Evolutionary conservation across 2,113 vertebrate genomes (phyloP).

Genomic region (Heteronetta atricapilla): DNA sequence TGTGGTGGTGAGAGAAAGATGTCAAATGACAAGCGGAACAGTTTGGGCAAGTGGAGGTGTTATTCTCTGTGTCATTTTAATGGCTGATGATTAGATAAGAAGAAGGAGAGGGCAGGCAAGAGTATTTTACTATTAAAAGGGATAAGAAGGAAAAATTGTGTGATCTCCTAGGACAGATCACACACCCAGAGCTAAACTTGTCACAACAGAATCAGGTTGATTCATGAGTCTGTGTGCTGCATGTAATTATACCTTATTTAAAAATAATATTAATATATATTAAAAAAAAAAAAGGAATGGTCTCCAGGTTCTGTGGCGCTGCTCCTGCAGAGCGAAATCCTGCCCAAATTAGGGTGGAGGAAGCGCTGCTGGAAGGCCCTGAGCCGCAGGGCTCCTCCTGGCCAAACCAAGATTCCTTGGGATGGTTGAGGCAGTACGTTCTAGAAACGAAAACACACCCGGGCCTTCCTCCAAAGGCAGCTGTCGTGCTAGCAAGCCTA

Average conservation of each 20-base stretch:
- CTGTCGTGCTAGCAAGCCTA: neutral
- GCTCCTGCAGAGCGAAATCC: neutral
- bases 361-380: neutral
- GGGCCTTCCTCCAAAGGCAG: conserved; percentile 17
- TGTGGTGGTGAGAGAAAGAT: neutral
- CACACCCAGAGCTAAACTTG: conserved; percentile 35
- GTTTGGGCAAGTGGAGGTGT: conserved; percentile 16
- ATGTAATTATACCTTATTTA: conserved; percentile 3
- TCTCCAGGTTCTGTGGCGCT: neutral
- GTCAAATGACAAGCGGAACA: conserved; percentile 2
- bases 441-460: neutral
- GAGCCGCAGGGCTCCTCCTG: neutral
- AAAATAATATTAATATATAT: neutral
- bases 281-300: neutral
- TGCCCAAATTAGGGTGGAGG: conserved; percentile 35
- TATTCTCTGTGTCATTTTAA: neutral
- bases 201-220: conserved; percentile 55
- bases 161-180: conserved; percentile 34
- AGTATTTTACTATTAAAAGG: neutral
- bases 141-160: conserved; percentile 14
- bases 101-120: neutral
- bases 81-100: neutral
- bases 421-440: neutral
- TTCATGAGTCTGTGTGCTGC: neutral
- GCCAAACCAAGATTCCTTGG: conserved; percentile 41